Conservation (phyloP, 2,888 invertebrate species). For the Halocaridina rubra region DNA sequence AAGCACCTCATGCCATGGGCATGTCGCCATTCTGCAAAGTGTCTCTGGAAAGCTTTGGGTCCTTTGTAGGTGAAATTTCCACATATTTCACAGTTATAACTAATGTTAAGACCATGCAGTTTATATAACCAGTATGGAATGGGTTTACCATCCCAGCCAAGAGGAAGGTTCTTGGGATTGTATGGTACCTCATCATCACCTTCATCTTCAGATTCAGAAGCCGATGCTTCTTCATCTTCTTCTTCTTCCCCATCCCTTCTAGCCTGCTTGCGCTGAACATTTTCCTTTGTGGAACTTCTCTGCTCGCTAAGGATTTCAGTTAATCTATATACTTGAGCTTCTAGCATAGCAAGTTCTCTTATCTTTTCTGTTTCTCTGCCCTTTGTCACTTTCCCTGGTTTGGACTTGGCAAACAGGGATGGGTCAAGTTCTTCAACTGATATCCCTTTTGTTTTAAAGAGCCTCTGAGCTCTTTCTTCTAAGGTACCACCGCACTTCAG, state of each 20-base stretch:
- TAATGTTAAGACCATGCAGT: constrained; percentile 97
- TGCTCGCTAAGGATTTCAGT: constrained; percentile 87
- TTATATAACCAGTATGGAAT: constrained; percentile 98
- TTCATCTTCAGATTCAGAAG: constrained; percentile 80
- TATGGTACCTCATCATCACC: constrained; percentile 95
- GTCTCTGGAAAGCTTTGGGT: constrained; percentile 98
- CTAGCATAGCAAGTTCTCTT: constrained; percentile 87
- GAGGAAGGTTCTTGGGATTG: constrained; percentile 98
- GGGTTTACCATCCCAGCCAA: constrained; percentile 98
- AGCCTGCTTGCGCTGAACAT: constrained; percentile 97
- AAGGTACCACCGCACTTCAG: constrained; percentile 98
- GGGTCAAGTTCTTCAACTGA: constrained; percentile 88
- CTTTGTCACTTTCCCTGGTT: constrained; percentile 74
- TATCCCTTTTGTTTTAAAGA: constrained; percentile 94
- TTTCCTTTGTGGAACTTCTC: constrained; percentile 92
- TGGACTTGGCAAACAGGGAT: constrained; percentile 89
- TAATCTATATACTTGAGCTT: constrained; percentile 81
- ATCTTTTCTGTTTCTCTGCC: constrained; percentile 75
- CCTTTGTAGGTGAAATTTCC: constrained; percentile 98
- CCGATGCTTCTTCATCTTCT: constrained; percentile 90
- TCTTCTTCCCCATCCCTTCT: constrained; percentile 94
- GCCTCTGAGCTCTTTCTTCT: constrained; percentile 94
- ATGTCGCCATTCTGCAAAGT: constrained; percentile 89
- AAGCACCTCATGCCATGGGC: constrained; percentile 95
- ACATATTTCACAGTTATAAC: constrained; percentile 99